Conservation (phyloP, 2,797 vertebrate genomes). For the Dermochelys coriacea region DNA sequence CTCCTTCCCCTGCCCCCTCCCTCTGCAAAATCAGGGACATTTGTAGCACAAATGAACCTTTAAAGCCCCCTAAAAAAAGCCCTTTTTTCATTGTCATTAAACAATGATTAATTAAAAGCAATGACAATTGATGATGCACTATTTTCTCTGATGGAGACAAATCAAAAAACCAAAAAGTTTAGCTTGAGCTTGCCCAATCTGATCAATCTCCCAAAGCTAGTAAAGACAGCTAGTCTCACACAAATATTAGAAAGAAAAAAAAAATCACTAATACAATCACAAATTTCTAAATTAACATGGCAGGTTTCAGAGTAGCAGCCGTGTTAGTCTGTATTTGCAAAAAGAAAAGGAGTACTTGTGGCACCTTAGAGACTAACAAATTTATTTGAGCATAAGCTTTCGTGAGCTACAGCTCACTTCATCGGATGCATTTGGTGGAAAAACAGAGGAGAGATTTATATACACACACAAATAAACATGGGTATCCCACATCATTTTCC, state of each 20-base stretch:
- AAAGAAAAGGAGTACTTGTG: too few relatives aligned
- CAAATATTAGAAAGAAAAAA: not conserved
- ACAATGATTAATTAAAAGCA: not conserved
- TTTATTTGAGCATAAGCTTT: too few relatives aligned
- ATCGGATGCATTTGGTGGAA: too few relatives aligned
- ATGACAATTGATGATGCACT: not conserved
- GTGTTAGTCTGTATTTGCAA: too few relatives aligned
- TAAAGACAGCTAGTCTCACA: not conserved
- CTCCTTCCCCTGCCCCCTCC: not conserved
- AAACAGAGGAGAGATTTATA: too few relatives aligned
- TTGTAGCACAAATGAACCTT: not conserved
- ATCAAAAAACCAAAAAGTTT: not conserved
- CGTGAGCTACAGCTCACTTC: too few relatives aligned
- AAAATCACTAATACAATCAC: not conserved
- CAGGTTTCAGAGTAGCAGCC: too few relatives aligned
- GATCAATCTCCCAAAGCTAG: not conserved
- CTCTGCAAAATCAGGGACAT: not conserved
- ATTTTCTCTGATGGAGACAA: not conserved
- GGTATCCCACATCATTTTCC: not conserved
- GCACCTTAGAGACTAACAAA: too few relatives aligned
- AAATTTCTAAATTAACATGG: fast-evolving
- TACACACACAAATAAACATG: fast-evolving
- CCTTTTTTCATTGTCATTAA: not conserved
- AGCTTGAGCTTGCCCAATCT: not conserved
- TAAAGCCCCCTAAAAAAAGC: not conserved